A percentile compares a stretch with the other conserved stretches of the same genome.
These are phyloP conservation scores for Psophia crepitans DNA, from an alignment of 2,113 vertebrate genomes.

Conservation along the genomic window DNA sequence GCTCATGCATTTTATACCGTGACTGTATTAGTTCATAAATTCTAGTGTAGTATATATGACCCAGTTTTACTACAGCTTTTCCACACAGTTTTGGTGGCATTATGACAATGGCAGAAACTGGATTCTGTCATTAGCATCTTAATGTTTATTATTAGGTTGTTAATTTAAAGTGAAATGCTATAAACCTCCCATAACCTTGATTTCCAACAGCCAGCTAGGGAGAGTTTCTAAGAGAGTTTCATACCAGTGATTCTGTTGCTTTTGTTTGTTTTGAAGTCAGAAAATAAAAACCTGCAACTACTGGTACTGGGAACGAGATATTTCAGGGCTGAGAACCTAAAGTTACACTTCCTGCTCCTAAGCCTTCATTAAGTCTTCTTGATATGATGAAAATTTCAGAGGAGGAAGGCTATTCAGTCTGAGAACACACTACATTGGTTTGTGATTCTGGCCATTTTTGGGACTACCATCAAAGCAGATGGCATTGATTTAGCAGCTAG, in stretches of 20 bases:
- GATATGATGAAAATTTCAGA: background rate
- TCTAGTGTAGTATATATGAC: background rate
- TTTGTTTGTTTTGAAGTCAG: background rate
- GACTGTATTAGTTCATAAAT: background rate
- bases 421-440: background rate
- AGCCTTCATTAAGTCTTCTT: background rate
- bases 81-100: background rate
- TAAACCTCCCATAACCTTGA: background rate
- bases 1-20: background rate
- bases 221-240: background rate
- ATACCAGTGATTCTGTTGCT: background rate
- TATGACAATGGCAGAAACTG: background rate
- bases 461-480: background rate
- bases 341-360: background rate
- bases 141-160: background rate
- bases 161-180: background rate
- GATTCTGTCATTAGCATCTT: background rate
- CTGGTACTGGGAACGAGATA: background rate
- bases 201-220: background rate
- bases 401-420: background rate
- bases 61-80: background rate
- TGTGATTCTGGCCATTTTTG: background rate
- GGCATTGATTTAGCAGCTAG: background rate
- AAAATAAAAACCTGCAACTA: background rate
- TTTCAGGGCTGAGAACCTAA: background rate